Percentiles rank a stretch among this genome's conserved stretches.
Conservation (phyloP, 2,888 invertebrate genomes). For the Lycocerus yunnanus region DNA sequence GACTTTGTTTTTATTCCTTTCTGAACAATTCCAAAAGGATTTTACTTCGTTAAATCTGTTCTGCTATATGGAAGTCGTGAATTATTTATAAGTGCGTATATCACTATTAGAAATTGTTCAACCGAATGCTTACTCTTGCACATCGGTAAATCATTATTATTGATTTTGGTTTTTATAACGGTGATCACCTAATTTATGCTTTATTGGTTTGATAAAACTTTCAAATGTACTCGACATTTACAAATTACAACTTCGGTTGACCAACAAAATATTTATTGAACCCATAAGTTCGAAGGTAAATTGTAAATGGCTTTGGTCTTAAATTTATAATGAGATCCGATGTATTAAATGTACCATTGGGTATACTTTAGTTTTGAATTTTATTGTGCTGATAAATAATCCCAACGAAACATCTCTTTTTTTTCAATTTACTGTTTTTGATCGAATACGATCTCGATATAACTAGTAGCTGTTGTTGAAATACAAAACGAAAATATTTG, state of each 20-base stretch:
- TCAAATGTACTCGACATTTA: background rate
- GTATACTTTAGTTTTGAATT: background rate
- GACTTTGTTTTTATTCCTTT: background rate
- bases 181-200: background rate
- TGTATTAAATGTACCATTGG: background rate
- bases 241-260: background rate
- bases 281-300: background rate
- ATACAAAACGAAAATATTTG: background rate
- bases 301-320: background rate
- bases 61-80: background rate
- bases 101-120: constrained; percentile 2
- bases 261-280: background rate
- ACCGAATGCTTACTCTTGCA: background rate
- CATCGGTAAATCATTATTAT: background rate
- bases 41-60: background rate
- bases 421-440: background rate
- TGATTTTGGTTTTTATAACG: background rate
- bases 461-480: no score
- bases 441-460: background rate
- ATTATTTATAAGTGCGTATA: constrained; percentile 1
- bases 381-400: background rate
- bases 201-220: background rate
- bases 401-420: background rate
- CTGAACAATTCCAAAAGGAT: background rate
- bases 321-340: background rate